Evolutionary conservation across 2,888 invertebrate genomes (phyloP), one percentile per base, ranked within the genome.

Genomic region (Ectropis crepuscularia): DNA sequence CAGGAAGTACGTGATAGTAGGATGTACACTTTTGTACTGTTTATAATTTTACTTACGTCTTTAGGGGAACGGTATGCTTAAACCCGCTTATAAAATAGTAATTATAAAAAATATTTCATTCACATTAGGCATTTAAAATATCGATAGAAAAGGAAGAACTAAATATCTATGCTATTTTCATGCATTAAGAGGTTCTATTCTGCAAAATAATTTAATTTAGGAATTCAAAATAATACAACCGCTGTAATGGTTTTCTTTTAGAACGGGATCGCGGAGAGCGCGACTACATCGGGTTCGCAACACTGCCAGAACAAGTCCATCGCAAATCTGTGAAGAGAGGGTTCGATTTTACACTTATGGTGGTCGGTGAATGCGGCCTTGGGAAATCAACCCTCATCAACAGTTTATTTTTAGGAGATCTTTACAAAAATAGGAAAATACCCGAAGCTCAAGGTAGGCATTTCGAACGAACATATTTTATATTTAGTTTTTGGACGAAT

Each of bases 281-380:
- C 62, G 96, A 97, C 84, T 97, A 97, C 90, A 98, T 99, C 78
- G 99, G 98, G 64, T 98, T 99, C 86, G 98, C 98, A 71, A 98
- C 98, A 61, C 93, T 99, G 67, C 98, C 98, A 28, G 98, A 98
- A 86, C 98, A 99, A 91, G 98, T 99, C 60, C 98, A 99, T 90
- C 95, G 98, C 74, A 99, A 99, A 92, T 98, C 98, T 0, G 98
- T 98, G 57, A 99, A 99, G 90, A 95, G 97, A 77, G 98, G 98
- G 60, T 99, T 99, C 88, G 98, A 99, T 88, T 99, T 99, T 89
- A 99, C 98, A 0, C 92, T 99, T 71, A 98, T 99, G 98, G 98
- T 99, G 12, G 97, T 98, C 41, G 99, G 98, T 39, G 98, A 99
- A 89, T 96, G 96, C 0, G 98, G 99, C 0, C 94, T 99, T 54